Evolutionary conservation across 92 coral and sea anemone species (phyloP).

Genomic region (Palythoa caribaeorum): DNA sequence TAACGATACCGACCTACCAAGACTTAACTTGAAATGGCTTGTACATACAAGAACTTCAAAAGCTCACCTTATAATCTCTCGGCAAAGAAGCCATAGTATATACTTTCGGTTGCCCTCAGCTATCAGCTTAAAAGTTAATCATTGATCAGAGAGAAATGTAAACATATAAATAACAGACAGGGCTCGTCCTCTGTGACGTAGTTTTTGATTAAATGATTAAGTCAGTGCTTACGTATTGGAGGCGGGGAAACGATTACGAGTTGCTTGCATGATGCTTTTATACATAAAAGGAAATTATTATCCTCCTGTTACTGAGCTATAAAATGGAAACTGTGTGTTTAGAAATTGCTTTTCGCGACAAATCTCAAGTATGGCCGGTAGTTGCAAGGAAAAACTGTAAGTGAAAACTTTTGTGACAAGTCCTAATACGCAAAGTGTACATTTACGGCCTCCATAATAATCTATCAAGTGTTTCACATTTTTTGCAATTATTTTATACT

Average conservation of each 20-base stretch:
- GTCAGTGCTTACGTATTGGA: background rate
- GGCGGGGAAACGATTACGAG: background rate
- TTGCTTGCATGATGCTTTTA: background rate
- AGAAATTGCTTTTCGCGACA: background rate
- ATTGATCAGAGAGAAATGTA: conserved; percentile 12
- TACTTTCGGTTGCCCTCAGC: conserved; percentile 1
- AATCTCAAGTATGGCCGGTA: background rate
- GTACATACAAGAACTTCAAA: background rate
- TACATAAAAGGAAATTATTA: conserved; percentile 19
- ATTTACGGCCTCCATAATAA: too few species aligned
- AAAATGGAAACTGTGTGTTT: background rate
- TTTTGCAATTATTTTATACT: too few species aligned
- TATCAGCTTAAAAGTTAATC: conserved; percentile 12
- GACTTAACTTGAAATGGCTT: background rate
- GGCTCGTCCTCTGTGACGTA: conserved; percentile 23
- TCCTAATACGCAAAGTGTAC: too few species aligned
- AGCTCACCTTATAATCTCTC: conserved; percentile 29
- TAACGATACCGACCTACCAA: background rate
- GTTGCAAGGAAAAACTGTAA: background rate
- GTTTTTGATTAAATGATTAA: background rate
- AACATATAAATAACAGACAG: conserved; percentile 16
- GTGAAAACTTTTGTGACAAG: background rate
- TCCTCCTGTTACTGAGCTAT: background rate
- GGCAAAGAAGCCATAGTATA: conserved; percentile 27
- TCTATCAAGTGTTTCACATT: too few species aligned